A percentile compares a stretch with the other conserved stretches of the same genome.
phyloP scores from a whole-genome alignment of 2,797 vertebrate species.

The Microtus agrestis region DNA sequence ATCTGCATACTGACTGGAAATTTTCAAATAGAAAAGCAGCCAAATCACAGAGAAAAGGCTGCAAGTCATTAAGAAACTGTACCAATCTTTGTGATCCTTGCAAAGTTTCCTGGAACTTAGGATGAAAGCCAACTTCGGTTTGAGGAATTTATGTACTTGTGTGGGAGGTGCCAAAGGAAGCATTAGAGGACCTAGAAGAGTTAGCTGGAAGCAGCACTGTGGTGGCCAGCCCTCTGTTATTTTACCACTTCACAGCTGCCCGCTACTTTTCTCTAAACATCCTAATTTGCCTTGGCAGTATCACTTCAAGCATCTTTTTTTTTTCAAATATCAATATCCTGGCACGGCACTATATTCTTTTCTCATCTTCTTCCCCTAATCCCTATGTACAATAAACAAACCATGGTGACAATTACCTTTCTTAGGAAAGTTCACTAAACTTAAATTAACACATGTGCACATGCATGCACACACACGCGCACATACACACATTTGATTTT shows the following conservation, averaged over 20 bases:
- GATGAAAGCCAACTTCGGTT: conserved; percentile 29
- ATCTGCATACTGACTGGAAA: conserved; percentile 19
- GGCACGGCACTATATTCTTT: background rate
- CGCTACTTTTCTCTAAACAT: conserved; percentile 27
- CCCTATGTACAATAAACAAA: background rate
- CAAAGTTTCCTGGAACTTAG: background rate
- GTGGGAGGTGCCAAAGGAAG: conserved; percentile 19
- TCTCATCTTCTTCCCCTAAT: conserved; percentile 49
- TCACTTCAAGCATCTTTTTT: conserved; percentile 15
- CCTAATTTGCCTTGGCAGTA: conserved; percentile 21
- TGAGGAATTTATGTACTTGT: background rate
- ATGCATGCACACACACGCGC: background rate
- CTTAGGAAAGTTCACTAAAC: background rate
- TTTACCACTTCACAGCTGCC: background rate
- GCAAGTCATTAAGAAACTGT: conserved; percentile 47
- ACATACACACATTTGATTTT: background rate
- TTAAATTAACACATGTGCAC: background rate
- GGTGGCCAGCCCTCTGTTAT: background rate
- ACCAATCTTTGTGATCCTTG: background rate
- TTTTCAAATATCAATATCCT: conserved; percentile 38
- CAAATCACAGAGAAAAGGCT: background rate
- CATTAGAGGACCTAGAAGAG: background rate
- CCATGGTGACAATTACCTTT: conserved; percentile 10
- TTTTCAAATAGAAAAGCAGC: background rate
- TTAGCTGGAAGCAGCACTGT: background rate